phyloP scores from a whole-genome alignment of 2,797 vertebrate genomes.

The Syndactyla subalaris region DNA sequence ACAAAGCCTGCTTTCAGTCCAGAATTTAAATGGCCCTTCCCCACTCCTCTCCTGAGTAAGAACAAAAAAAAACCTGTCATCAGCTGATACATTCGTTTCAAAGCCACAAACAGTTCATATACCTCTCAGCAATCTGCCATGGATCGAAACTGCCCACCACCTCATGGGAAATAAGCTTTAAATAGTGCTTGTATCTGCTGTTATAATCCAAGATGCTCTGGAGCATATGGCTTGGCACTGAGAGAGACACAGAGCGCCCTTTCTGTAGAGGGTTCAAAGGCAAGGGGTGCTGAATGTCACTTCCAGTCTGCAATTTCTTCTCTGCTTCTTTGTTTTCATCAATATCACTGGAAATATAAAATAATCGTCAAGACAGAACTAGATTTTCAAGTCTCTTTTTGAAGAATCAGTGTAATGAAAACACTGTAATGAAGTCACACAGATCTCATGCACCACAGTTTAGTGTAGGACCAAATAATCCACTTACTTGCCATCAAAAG shows the following conservation, averaged over 20 bases:
- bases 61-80: background rate
- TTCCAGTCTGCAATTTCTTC: conserved; percentile 45
- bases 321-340: conserved; percentile 62
- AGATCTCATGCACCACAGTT: background rate
- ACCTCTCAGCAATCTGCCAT: conserved; percentile 90
- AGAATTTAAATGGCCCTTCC: background rate
- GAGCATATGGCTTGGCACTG: conserved; percentile 78
- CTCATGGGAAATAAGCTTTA: conserved; percentile 83
- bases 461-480: background rate
- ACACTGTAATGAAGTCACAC: background rate
- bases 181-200: conserved; percentile 80
- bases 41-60: background rate
- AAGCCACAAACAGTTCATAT: conserved; percentile 23
- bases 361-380: background rate
- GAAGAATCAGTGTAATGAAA: background rate
- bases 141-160: conserved; percentile 84
- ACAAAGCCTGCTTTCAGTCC: background rate
- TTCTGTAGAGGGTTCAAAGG: background rate
- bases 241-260: conserved; percentile 53
- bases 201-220: conserved; percentile 82
- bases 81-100: background rate
- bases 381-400: background rate
- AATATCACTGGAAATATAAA: conserved; percentile 56
- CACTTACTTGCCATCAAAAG: conserved; percentile 84
- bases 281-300: background rate